Base-by-base conservation (phyloP, 2,113 vertebrate species). In the Ploceus nigricollis region DNA sequence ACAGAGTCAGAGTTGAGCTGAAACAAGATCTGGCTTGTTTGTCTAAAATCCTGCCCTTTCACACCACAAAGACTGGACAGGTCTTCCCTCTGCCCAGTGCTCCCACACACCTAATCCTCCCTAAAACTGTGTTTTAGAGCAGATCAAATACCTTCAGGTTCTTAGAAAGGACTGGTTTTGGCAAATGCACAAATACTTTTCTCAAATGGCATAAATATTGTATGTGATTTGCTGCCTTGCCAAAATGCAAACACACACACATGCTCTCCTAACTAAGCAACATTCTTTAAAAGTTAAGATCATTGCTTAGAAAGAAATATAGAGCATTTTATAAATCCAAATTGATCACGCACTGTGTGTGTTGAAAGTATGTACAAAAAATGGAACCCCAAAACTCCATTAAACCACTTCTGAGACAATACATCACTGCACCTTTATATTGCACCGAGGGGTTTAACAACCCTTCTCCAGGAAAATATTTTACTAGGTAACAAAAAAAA, bases 401-500 rank as follows among this genome's bases (percentile, higher is more conserved):
- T 96, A 96, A 96, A 96, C 72, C 83, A 44, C 93, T 96, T 89
- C 91, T 94, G 92, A 97, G 94, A 97, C 92, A 96, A 96, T 96
- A 90, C 95, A 92, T 93, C 92, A 94, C 95, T 39, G 50, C 70
- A 87, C 85, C 91, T 93, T 95, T 95, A 93, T 90, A 93, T 88
- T 94, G 84, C 68, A 92, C 77, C 33, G 15, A 91, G 73, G 82
- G 58, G 60, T 92, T 83, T 91, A 89, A 90, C 83, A 93, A 63
- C 89, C 87, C 94, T 94, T 96, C 92, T 92, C 87, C 82, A 93
- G 96, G 93, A 92, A 96, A 94, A 81, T 80, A 92, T 95, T 96
- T 97, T 94, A 95, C 92, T 58, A 77, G 73, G 48, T 76, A 96
- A 94, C 77, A 91, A 93, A 90, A 97, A 94, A 87, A 95, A 82